These are phyloP conservation scores for Agrochola lota DNA, from an alignment of 2,888 invertebrate genomes.

Conservation along the genomic window DNA sequence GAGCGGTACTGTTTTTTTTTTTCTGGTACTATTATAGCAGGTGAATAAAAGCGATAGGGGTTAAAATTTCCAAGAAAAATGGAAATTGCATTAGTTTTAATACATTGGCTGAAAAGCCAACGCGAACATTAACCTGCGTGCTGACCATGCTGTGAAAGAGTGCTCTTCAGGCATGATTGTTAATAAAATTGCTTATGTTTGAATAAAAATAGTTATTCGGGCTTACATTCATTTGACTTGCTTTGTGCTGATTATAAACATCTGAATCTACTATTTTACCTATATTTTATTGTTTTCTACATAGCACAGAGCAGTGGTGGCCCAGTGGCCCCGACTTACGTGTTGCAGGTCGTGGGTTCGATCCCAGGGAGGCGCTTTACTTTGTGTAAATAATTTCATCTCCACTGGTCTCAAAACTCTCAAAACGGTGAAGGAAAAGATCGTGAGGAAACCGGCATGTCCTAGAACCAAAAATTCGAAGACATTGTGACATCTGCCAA, in stretches of 20 bases:
- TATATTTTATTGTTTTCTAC: not conserved
- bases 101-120: constrained; percentile 5
- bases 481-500: too few relatives aligned
- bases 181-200: not conserved
- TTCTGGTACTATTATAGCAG: not conserved
- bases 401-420: too few relatives aligned
- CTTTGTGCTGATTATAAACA: too few relatives aligned
- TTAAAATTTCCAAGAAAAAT: constrained; percentile 1
- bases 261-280: not conserved
- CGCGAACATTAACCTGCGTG: not conserved
- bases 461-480: too few relatives aligned
- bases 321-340: too few relatives aligned
- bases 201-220: not conserved
- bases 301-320: too few relatives aligned
- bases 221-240: not conserved
- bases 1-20: not conserved
- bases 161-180: not conserved
- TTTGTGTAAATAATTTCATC: too few relatives aligned
- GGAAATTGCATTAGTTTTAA: not conserved
- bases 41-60: not conserved
- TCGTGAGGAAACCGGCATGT: too few relatives aligned
- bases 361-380: too few relatives aligned
- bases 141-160: not conserved
- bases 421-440: too few relatives aligned
- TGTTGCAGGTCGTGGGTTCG: too few relatives aligned